These are phyloP conservation scores for Linnaemya tessellans DNA, from an alignment of 2,888 invertebrate species.

Conservation along the genomic window DNA sequence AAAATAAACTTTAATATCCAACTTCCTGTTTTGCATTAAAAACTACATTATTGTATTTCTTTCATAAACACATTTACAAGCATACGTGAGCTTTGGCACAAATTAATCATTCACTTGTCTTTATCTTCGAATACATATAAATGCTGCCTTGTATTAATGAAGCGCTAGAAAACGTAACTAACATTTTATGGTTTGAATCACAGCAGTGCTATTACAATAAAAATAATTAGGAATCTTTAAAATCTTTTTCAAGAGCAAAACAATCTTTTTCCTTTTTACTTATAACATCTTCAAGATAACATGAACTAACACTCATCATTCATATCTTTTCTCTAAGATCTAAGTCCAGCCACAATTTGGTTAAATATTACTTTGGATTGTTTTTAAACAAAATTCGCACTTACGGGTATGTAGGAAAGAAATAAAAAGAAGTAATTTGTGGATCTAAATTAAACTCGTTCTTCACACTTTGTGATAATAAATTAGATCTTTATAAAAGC, in stretches of 20 bases:
- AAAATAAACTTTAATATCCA: background rate
- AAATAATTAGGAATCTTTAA: background rate
- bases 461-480: background rate
- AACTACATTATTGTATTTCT: background rate
- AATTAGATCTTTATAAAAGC: background rate
- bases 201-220: background rate
- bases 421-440: background rate
- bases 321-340: background rate
- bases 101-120: conserved; percentile 16
- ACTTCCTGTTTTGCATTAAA: conserved; percentile 20
- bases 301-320: background rate
- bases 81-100: background rate
- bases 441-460: conserved; percentile 4
- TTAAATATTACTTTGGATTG: background rate
- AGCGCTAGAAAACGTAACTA: background rate
- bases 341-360: background rate
- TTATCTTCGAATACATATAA: background rate
- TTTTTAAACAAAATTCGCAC: background rate
- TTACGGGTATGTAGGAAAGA: too few relatives aligned
- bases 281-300: background rate
- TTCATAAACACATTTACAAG: background rate
- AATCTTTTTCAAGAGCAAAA: background rate
- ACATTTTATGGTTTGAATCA: background rate
- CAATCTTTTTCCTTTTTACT: background rate
- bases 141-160: background rate